Evolutionary conservation across 2,888 invertebrate species (phyloP), one percentile per base, ranked within the genome.

Genomic region (Venusia cambrica): DNA sequence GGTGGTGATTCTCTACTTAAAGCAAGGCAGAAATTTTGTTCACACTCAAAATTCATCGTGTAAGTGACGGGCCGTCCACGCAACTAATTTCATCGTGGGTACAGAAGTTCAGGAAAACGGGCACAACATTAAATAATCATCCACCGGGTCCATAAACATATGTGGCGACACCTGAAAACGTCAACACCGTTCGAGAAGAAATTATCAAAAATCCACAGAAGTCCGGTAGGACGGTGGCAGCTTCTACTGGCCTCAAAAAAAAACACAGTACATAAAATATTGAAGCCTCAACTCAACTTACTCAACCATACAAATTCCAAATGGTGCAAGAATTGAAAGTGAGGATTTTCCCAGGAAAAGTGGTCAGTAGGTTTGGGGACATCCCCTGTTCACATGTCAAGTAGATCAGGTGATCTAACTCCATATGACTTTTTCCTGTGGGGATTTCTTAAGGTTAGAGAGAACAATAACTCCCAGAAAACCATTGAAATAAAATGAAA

Each of bases 231-330:
- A 27, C 17, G 18, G n/a, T 27, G 10, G 27, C 18, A 27, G 18
- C 27, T 17, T 27, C 27, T 17, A 27, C 27, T 17, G 18, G 27
- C 18, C 17, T 27, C 1, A n/a, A 18, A 27, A 27, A 27, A 27
- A n/a, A 17, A 10, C 17, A 17, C 17, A 17, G 18, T 17, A 11
- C 18, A 16, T 11, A 11, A 27, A 27, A 27, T n/a, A n/a, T 27
- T 27, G 17, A 17, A 17, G 17, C 10, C 10, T 17, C 16, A 27
- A 17, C 5, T 27, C 16, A 27, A 27, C 10, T 27, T 16, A 14
- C n/a, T n/a, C 25, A 25, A 4, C 25, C 27, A 27, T 27, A 27
- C n/a, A n/a, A n/a, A n/a, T n/a, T n/a, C n/a, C 17, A 29, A 27
- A 27, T 6, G 10, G 18, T 20, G 5, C 10, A 20, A 6, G 7